Evolutionary conservation across 2,797 vertebrate genomes (phyloP), one percentile per base, ranked within the genome.

Genomic region (Apogon talboti): DNA sequence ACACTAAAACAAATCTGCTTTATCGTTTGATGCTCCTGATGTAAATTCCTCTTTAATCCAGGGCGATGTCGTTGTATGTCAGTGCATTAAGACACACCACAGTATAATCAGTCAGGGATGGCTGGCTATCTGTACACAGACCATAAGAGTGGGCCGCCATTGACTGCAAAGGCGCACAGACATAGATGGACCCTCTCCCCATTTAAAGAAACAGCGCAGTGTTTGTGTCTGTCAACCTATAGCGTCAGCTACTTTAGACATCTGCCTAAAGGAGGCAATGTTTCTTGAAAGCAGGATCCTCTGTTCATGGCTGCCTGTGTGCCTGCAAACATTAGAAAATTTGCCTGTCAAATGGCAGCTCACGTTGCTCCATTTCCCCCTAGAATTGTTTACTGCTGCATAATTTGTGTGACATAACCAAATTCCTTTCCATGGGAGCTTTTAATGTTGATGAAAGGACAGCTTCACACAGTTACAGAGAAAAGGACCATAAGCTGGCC

Each of bases 161-260:
- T 92, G 91, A 91, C 82, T 88, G 87, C 89, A 85, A 86, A 85
- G 82, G 75, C 84, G 71, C 78, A 89, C 71, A 77, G 76, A 68
- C 72, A 74, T 73, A 58, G 67, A 82, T 60, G 71, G 83, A 85
- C 84, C 85, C 79, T 84, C 85, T 84, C 82, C 71, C 67, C 65
- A 79, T 87, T 91, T 92, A 92, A 92, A 89, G 90, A n/a, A 55
- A 90, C 91, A 92, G 84, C 68, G 69, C 82, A 68, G 76, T 76
- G 80, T 85, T 76, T 79, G 70, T 80, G 56, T 73, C 48, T 76
- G 76, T 82, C 76, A 77, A 63, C 8, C 40, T 40, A 56, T n/a
- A 71, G 43, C 53, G 24, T 38, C 64, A 42, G 50, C 24, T 58
- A 28, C 61, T 50, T 53, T 7, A 40, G 59, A 51, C 75, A 67